Evolutionary conservation across 2,797 vertebrate genomes (phyloP).

Genomic region (Coreius guichenoti): DNA sequence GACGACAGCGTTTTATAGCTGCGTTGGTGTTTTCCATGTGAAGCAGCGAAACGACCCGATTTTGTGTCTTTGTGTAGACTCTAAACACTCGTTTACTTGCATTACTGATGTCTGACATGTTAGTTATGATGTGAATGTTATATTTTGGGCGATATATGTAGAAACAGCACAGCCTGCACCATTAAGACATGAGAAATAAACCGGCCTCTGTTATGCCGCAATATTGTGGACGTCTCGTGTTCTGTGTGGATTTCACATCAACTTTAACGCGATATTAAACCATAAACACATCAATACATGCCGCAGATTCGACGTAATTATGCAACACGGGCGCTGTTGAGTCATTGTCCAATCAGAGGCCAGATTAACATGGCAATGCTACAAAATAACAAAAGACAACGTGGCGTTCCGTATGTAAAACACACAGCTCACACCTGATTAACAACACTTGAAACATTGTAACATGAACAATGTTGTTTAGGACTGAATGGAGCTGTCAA

Average conservation of each 20-base stretch:
- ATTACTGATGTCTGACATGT: constrained; percentile 4
- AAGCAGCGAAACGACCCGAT: constrained; percentile 1
- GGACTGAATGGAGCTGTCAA: constrained; percentile 18
- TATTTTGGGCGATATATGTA: not conserved
- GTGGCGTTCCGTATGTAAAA: not conserved
- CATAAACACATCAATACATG: not conserved
- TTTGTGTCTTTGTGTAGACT: not conserved
- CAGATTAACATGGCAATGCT: constrained; percentile 7
- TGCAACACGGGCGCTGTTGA: constrained; percentile 68
- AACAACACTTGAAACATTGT: not conserved
- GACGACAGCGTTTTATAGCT: constrained; percentile 23
- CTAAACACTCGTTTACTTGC: not conserved
- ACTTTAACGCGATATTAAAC: constrained; percentile 1
- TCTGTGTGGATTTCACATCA: constrained; percentile 10
- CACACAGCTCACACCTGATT: not conserved
- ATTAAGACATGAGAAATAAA: not conserved
- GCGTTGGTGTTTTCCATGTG: constrained; percentile 24
- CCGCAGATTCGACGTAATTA: constrained; percentile 43
- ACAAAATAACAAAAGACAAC: constrained; percentile 28
- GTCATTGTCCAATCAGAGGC: constrained; percentile 38
- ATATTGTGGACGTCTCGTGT: constrained; percentile 24
- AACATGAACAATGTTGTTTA: not conserved
- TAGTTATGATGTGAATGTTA: constrained; percentile 27
- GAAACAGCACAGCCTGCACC: not conserved
- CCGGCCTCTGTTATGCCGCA: constrained; percentile 50